Conservation (phyloP, 2,888 invertebrate genomes). For the Tinea semifulvella region DNA sequence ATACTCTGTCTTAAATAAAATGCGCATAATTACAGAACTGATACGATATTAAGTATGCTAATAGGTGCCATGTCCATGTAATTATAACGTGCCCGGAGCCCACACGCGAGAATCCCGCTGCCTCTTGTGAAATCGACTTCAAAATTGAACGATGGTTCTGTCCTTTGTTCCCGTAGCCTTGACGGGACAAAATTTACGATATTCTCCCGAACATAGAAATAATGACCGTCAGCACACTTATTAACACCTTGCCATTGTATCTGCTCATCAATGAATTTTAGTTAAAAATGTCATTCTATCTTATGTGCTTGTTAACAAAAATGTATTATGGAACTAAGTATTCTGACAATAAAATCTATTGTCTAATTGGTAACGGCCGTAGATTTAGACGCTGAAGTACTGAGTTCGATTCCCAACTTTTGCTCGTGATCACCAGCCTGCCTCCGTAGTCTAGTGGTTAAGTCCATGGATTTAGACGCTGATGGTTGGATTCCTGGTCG, state of each 20-base stretch:
- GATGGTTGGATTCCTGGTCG: too few relatives aligned
- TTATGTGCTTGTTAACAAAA: neutral
- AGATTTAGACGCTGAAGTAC: too few relatives aligned
- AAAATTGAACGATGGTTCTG: conserved; percentile 46
- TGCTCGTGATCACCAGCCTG: too few relatives aligned
- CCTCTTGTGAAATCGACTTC: conserved; percentile 63
- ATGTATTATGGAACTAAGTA: too few relatives aligned
- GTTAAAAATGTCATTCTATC: conserved; percentile 4
- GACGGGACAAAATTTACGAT: conserved; percentile 56
- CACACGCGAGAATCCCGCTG: conserved; percentile 57
- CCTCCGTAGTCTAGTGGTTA: too few relatives aligned
- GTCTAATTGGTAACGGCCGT: too few relatives aligned
- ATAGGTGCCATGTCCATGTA: conserved; percentile 26
- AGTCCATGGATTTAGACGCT: too few relatives aligned
- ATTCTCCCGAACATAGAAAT: conserved; percentile 30
- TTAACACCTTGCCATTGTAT: conserved; percentile 45
- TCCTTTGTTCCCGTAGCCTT: conserved; percentile 52
- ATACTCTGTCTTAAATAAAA: conserved; percentile 3
- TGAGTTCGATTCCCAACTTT: too few relatives aligned
- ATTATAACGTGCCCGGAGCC: conserved; percentile 30
- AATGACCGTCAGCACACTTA: conserved; percentile 54
- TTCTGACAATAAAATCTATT: too few relatives aligned
- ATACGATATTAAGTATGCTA: too few relatives aligned
- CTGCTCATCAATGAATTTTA: conserved; percentile 38
- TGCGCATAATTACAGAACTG: too few relatives aligned